A percentile compares a stretch with the other conserved stretches of the same genome.
These are phyloP conservation scores for Rambutsinella grinnellia DNA, from an alignment of 2,888 invertebrate species.

Conservation along the genomic window DNA sequence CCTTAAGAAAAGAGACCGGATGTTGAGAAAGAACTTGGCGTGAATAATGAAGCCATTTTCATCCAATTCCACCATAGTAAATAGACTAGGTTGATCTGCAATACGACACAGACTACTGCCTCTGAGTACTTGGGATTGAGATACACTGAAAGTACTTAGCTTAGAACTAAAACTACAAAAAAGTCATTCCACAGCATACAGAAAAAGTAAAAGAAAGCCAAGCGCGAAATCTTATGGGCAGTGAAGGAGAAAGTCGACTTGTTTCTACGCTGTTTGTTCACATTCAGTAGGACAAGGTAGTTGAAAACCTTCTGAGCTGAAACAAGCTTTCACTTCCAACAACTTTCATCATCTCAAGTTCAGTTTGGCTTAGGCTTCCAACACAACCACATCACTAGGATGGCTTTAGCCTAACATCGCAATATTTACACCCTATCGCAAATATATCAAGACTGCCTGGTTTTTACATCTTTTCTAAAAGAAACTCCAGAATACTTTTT, in stretches of 20 bases:
- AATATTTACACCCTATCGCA: background rate
- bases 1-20: background rate
- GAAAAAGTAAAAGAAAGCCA: background rate
- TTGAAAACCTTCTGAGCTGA: background rate
- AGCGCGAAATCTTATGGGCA: background rate
- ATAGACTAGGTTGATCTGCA: background rate
- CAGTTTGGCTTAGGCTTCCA: background rate
- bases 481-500: background rate
- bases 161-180: background rate
- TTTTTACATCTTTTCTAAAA: background rate
- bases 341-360: background rate
- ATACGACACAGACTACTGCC: background rate
- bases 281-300: background rate
- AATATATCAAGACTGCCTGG: too few relatives aligned
- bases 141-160: too few relatives aligned
- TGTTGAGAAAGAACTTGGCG: too few relatives aligned
- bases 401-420: background rate
- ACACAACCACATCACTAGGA: background rate
- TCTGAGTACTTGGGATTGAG: background rate
- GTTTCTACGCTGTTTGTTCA: too few relatives aligned
- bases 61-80: background rate
- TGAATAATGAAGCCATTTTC: background rate
- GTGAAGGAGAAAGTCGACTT: background rate
- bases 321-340: background rate
- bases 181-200: background rate